Evolutionary conservation across 2,797 vertebrate genomes (phyloP).

Genomic region (Euphonia xanthogaster): DNA sequence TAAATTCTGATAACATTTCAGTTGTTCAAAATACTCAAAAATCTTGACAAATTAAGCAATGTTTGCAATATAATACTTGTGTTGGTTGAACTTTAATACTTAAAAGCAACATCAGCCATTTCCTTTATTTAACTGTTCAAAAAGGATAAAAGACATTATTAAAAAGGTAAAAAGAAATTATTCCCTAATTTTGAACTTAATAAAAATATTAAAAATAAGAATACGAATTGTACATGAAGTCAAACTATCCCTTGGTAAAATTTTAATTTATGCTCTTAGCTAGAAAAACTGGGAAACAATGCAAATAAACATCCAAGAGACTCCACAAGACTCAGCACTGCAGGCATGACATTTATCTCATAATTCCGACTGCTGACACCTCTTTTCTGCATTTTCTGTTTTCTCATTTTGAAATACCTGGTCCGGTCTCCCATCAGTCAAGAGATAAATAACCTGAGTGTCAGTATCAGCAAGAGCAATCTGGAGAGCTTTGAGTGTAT

Average conservation of each 20-base stretch:
- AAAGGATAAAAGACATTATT: background rate
- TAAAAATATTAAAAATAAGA: background rate
- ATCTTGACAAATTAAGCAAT: background rate
- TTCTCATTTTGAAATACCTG: slow-evolving; percentile 73
- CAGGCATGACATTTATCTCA: background rate
- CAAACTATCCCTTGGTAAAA: background rate
- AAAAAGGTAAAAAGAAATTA: background rate
- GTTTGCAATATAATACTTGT: background rate
- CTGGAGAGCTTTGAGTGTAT: slow-evolving; percentile 78
- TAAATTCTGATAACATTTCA: background rate
- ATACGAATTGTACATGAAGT: background rate
- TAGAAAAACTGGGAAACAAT: background rate
- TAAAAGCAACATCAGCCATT: background rate
- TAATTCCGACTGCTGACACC: background rate
- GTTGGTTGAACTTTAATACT: background rate
- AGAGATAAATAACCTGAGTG: slow-evolving; percentile 78
- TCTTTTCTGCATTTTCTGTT: background rate
- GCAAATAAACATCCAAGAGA: background rate
- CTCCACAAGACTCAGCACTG: background rate
- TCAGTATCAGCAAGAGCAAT: slow-evolving; percentile 76
- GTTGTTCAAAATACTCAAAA: background rate
- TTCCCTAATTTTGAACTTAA: background rate
- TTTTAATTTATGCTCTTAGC: background rate
- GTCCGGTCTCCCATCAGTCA: slow-evolving; percentile 83
- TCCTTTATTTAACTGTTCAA: background rate